Percentiles rank a stretch among this genome's conserved stretches.
Conservation (phyloP, 2,888 invertebrate genomes). For the Sinopyrophorus schimmeli region DNA sequence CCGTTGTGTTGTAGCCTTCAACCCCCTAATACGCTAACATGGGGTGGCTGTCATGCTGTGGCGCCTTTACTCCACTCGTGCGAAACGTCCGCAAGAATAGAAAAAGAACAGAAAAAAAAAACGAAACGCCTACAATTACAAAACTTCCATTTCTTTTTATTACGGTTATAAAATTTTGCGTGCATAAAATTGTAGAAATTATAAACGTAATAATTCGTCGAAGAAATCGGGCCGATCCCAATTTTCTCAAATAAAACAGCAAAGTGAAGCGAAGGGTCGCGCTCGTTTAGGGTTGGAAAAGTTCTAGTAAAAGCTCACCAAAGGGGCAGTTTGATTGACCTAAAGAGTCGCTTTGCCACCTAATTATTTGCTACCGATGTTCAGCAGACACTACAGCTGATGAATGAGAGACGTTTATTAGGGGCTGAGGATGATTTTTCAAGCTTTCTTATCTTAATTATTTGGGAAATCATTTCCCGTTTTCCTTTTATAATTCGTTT, state of each 20-base stretch:
- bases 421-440: no score
- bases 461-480: no score
- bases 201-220: background rate
- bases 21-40: conserved; percentile 24
- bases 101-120: background rate
- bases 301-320: conserved; percentile 29
- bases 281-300: conserved; percentile 28
- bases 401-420: conserved; percentile 5
- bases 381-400: conserved; percentile 32
- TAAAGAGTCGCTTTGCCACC: conserved; percentile 39
- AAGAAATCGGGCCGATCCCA: background rate
- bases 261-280: conserved; percentile 21
- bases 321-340: conserved; percentile 43
- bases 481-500: no score
- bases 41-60: conserved; percentile 46
- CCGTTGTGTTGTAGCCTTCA: conserved; percentile 43
- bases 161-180: background rate
- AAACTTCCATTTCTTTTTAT: background rate
- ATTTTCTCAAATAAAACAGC: background rate
- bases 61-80: conserved; percentile 49
- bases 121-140: background rate
- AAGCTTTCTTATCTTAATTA: no score
- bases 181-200: background rate
- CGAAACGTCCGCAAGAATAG: conserved; percentile 44
- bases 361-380: conserved; percentile 38